A percentile compares a stretch with the other conserved stretches of the same genome.
These are phyloP conservation scores for Tenthredo amoena DNA, from an alignment of 2,888 invertebrate genomes.

Conservation along the genomic window DNA sequence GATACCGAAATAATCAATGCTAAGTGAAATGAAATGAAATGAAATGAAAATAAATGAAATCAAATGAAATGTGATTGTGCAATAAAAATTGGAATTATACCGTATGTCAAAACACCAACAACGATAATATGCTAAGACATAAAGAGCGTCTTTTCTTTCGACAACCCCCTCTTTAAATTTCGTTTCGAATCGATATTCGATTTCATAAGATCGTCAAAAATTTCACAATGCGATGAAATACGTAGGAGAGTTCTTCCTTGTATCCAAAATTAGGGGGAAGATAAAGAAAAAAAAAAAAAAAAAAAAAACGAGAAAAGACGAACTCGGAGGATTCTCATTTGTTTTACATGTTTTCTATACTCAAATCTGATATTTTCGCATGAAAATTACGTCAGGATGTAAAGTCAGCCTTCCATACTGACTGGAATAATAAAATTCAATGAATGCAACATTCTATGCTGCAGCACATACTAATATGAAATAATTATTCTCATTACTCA, in stretches of 20 bases:
- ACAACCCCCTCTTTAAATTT: neutral
- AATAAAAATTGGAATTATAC: neutral
- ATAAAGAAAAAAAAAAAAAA: neutral
- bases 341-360: neutral
- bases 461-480: slow-evolving; percentile 15
- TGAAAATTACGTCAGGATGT: neutral
- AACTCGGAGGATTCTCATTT: neutral
- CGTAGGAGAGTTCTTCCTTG: neutral
- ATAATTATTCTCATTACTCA: neutral
- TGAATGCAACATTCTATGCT: slow-evolving; percentile 25
- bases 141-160: neutral
- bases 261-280: neutral
- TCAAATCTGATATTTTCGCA: neutral
- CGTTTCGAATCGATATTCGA: neutral
- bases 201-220: neutral
- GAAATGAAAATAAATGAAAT: neutral
- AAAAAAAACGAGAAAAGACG: too few species aligned
- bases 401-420: neutral
- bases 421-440: slow-evolving; percentile 12
- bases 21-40: neutral
- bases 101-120: neutral
- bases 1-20: slow-evolving; percentile 23
- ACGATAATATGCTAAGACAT: neutral
- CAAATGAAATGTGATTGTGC: slow-evolving; percentile 23
- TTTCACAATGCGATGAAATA: neutral